These are phyloP conservation scores for Nannospalax galili DNA, from an alignment of 2,113 vertebrate species.

Conservation along the genomic window DNA sequence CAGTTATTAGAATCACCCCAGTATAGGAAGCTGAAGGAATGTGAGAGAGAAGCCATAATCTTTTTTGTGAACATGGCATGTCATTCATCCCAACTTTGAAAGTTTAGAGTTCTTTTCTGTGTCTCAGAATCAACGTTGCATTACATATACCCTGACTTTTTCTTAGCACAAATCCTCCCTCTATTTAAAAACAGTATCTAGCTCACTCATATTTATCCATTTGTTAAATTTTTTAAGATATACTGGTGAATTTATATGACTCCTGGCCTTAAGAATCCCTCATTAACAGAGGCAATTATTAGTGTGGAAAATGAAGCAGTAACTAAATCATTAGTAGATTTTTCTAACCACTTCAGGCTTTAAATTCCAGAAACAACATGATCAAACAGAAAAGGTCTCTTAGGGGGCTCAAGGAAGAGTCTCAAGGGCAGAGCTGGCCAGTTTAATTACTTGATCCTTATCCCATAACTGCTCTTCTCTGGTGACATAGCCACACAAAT, in stretches of 20 bases:
- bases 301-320: slow-evolving; percentile 10
- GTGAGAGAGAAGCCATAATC: not conserved
- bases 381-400: slow-evolving; percentile 43
- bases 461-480: not conserved
- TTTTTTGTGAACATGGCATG: not conserved
- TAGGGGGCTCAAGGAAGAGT: not conserved
- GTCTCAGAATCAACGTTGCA: not conserved
- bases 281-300: slow-evolving; percentile 53
- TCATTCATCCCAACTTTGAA: slow-evolving; percentile 4
- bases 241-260: slow-evolving; percentile 25
- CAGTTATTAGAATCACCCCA: not conserved
- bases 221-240: slow-evolving; percentile 55
- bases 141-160: not conserved
- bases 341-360: slow-evolving; percentile 25
- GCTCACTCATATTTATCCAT: slow-evolving; percentile 21
- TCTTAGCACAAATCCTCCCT: slow-evolving; percentile 43
- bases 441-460: slow-evolving; percentile 51
- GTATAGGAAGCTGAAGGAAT: not conserved
- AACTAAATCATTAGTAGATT: slow-evolving; percentile 42
- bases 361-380: slow-evolving; percentile 51
- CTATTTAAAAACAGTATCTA: slow-evolving; percentile 25
- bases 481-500: not conserved
- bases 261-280: slow-evolving; percentile 47
- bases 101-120: not conserved
- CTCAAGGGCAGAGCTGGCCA: not conserved